phyloP scores from a whole-genome alignment of 1,140 invertebrate genomes.

The Battus philenor region DNA sequence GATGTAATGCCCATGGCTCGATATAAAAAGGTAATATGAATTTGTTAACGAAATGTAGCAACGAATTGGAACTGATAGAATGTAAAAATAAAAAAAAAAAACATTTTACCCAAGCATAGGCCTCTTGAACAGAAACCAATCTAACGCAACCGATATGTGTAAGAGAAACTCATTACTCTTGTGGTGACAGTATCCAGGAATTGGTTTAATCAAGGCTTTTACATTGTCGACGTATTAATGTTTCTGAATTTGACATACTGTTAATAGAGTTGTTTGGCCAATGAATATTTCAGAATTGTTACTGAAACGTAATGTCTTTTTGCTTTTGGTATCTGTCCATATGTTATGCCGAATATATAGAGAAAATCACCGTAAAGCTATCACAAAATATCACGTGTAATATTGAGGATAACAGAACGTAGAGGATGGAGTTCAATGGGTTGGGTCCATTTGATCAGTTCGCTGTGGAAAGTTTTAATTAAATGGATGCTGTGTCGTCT shows the following conservation, averaged over 20 bases:
- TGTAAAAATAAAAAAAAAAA: too few species aligned
- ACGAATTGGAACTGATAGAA: too few species aligned
- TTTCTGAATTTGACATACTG: constrained; percentile 1
- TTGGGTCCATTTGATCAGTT: constrained; percentile 1
- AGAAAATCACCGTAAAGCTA: too few species aligned
- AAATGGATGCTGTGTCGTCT: background rate
- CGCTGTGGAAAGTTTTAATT: constrained; percentile 1
- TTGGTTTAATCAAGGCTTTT: too few species aligned
- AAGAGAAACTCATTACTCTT: too few species aligned
- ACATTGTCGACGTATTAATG: background rate
- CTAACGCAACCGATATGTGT: too few species aligned
- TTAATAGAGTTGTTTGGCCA: constrained; percentile 3
- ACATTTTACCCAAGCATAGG: too few species aligned
- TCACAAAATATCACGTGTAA: background rate
- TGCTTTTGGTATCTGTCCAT: background rate
- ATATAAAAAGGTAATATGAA: too few species aligned
- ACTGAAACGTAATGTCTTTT: background rate
- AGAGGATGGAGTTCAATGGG: background rate
- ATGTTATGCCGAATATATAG: too few species aligned
- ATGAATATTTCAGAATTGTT: background rate
- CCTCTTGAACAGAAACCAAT: too few species aligned
- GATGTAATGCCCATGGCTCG: too few species aligned
- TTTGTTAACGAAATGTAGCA: too few species aligned
- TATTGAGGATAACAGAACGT: background rate
- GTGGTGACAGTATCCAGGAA: background rate